Evolutionary conservation across 2,113 vertebrate genomes (phyloP).

Genomic region (Vombatus ursinus): DNA sequence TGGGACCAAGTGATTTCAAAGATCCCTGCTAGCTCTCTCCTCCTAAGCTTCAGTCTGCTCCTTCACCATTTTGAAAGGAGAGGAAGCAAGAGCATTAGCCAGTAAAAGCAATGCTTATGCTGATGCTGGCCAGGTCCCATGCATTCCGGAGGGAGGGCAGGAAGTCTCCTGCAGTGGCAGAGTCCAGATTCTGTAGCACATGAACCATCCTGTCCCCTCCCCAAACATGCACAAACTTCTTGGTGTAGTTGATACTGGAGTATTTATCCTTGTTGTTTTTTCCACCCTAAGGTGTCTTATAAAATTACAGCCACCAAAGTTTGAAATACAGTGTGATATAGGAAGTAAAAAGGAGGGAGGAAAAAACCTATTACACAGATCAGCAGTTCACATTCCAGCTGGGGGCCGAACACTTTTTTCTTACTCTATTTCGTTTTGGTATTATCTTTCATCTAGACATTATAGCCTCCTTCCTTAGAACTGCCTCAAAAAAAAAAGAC

Average conservation of each 20-base stretch:
- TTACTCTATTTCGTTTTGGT: background rate
- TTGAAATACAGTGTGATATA: background rate
- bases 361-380: background rate
- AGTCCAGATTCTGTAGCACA: background rate
- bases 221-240: background rate
- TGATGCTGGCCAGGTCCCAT: background rate
- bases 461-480: background rate
- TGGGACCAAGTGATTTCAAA: background rate
- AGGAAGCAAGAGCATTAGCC: background rate
- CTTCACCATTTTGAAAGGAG: background rate
- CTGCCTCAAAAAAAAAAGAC: background rate
- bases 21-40: background rate
- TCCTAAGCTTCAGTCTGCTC: no score
- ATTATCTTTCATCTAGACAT: conserved; percentile 45
- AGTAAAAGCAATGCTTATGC: rapidly evolving
- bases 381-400: background rate
- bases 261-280: background rate
- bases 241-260: no score
- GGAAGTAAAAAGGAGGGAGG: background rate
- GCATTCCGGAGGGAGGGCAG: background rate
- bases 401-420: conserved; percentile 7
- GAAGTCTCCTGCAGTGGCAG: background rate
- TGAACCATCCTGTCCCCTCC: background rate
- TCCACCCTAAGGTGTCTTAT: background rate
- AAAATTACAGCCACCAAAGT: background rate